These are phyloP conservation scores for Drosophila formosana DNA, from an alignment of 2,888 invertebrate genomes.

Conservation along the genomic window DNA sequence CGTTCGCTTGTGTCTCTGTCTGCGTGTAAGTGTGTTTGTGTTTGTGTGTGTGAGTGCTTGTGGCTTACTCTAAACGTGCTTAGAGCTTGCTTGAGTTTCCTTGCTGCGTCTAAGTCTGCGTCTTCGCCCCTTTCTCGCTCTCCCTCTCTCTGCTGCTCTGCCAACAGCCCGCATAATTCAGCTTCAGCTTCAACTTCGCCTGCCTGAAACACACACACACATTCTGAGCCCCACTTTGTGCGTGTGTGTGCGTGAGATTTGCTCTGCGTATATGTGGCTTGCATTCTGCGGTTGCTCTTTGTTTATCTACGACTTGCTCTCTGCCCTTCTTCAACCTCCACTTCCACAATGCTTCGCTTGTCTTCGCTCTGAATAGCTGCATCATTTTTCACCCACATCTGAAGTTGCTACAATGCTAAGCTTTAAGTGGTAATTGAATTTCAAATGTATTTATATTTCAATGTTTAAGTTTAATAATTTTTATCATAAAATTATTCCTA, in stretches of 20 bases:
- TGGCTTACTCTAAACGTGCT: constrained; percentile 49
- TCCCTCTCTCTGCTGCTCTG: constrained; percentile 14
- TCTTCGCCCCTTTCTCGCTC: not conserved
- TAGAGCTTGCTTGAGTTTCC: constrained; percentile 37
- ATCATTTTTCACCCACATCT: constrained; percentile 6
- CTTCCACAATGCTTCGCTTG: constrained; percentile 15
- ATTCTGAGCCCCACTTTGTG: constrained; percentile 19
- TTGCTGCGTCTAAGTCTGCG: not conserved
- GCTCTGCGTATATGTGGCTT: constrained; percentile 41
- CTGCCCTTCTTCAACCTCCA: constrained; percentile 1
- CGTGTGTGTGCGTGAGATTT: constrained; percentile 1
- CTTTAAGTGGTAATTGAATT: constrained; percentile 16
- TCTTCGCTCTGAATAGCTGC: constrained; percentile 14
- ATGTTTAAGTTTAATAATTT: too few relatives aligned
- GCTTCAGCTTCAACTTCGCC: constrained; percentile 52
- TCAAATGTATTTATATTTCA: not conserved
- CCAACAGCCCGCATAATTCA: constrained; percentile 63
- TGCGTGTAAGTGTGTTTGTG: constrained; percentile 10
- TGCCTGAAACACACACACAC: constrained; percentile 45
- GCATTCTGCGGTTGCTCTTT: constrained; percentile 54
- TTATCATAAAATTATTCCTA: too few relatives aligned
- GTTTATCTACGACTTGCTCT: constrained; percentile 47
- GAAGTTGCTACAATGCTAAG: not conserved
- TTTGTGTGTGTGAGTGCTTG: constrained; percentile 31
- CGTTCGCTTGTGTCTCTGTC: constrained; percentile 26